These are phyloP conservation scores for Flexamia atlantica DNA, from an alignment of 2,888 invertebrate species.

Conservation along the genomic window DNA sequence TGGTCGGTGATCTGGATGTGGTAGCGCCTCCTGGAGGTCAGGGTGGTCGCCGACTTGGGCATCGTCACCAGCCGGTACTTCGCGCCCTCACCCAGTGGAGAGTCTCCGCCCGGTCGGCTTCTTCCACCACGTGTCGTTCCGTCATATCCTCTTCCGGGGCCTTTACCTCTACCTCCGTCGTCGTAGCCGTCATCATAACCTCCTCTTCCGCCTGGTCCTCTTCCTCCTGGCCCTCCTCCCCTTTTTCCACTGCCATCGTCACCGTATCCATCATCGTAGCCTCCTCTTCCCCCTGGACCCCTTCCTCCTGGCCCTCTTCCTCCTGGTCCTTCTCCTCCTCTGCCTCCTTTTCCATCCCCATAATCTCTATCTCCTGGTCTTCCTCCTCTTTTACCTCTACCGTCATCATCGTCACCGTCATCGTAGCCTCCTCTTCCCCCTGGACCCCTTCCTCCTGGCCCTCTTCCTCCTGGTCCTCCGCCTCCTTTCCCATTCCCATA, in stretches of 20 bases:
- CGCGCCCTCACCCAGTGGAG: background rate
- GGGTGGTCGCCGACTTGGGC: conserved; percentile 3
- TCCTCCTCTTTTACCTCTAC: background rate
- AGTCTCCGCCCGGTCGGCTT: conserved; percentile 13
- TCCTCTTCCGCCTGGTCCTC: background rate
- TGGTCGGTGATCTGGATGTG: conserved; percentile 25
- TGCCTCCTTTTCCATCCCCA: background rate
- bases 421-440: background rate
- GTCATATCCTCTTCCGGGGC: background rate
- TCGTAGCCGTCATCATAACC: background rate
- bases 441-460: background rate
- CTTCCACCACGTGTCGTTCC: conserved; percentile 11
- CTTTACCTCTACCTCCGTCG: background rate
- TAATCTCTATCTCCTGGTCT: background rate
- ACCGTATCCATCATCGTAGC: background rate
- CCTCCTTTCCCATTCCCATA: background rate
- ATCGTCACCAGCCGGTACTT: conserved; percentile 29
- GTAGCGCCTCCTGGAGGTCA: conserved; percentile 23
- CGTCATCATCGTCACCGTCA: conserved; percentile 29
- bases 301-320: background rate
- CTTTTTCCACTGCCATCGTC: background rate
- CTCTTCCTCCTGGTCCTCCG: background rate
- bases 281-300: conserved; percentile 11
- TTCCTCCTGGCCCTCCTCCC: background rate
- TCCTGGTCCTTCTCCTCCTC: background rate